phyloP scores from a whole-genome alignment of 2,113 vertebrate species.

The Catharus minimus region DNA sequence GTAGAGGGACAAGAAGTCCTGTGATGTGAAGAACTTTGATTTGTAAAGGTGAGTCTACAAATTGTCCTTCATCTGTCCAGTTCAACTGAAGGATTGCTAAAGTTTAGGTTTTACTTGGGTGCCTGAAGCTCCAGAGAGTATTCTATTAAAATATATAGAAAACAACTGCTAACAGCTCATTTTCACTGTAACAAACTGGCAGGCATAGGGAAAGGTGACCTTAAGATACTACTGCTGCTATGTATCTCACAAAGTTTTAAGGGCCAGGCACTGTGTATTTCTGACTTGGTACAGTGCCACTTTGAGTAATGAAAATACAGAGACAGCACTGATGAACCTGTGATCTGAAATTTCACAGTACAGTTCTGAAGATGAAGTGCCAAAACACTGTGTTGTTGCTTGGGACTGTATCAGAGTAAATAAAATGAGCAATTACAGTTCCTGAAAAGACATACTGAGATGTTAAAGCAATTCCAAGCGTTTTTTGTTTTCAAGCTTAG shows the following conservation, averaged over 20 bases:
- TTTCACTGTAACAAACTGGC: background rate
- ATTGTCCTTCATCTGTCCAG: background rate
- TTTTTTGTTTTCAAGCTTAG: background rate
- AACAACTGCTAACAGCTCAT: background rate
- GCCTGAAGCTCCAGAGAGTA: background rate
- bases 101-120: background rate
- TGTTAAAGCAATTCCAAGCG: background rate
- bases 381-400: background rate
- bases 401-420: background rate
- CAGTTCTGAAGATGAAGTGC: background rate
- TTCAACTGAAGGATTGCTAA: background rate
- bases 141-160: background rate
- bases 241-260: background rate
- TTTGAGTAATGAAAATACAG: background rate
- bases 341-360: background rate
- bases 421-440: background rate
- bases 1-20: background rate
- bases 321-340: background rate
- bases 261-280: background rate
- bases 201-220: background rate
- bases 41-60: background rate
- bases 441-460: background rate
- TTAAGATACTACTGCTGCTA: background rate
- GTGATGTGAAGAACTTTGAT: background rate
- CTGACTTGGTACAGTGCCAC: too few species aligned